A percentile compares a stretch with the other conserved stretches of the same genome.
These are phyloP conservation scores for Hecatera dysodea DNA, from an alignment of 2,888 invertebrate genomes.

Conservation along the genomic window DNA sequence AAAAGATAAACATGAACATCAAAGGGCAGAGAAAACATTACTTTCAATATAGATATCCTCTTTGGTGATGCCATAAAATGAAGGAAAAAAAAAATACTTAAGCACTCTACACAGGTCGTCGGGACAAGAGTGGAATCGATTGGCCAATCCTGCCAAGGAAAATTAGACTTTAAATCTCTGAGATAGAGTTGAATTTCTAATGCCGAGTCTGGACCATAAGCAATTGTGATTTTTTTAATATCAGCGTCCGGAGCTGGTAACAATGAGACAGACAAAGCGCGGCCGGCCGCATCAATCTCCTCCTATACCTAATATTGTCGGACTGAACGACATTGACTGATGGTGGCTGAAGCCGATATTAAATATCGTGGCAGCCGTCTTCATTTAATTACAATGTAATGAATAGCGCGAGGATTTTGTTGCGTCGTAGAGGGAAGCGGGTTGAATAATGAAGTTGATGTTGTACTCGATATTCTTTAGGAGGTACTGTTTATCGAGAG, in stretches of 20 bases:
- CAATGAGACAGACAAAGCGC: slow-evolving; percentile 72
- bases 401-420: slow-evolving; percentile 54
- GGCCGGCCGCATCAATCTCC: slow-evolving; percentile 72
- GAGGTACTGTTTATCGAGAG: background rate
- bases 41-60: slow-evolving; percentile 47
- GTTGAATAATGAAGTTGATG: slow-evolving; percentile 42
- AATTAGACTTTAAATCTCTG: rapidly evolving
- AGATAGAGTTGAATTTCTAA: slow-evolving; percentile 4
- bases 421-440: slow-evolving; percentile 30
- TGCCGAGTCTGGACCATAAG: slow-evolving; percentile 28
- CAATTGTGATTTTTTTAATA: slow-evolving; percentile 69
- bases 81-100: slow-evolving; percentile 46
- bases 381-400: slow-evolving; percentile 67
- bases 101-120: slow-evolving; percentile 50
- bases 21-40: slow-evolving; percentile 48
- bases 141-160: background rate
- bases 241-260: slow-evolving; percentile 66
- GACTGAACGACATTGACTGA: slow-evolving; percentile 72
- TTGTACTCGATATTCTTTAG: slow-evolving; percentile 8
- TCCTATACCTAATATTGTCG: slow-evolving; percentile 69
- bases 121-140: slow-evolving; percentile 58
- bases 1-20: slow-evolving; percentile 30
- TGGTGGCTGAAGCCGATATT: slow-evolving; percentile 66
- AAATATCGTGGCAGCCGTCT: slow-evolving; percentile 66
- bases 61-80: slow-evolving; percentile 45